Evolutionary conservation across 1,140 invertebrate species (phyloP).

Genomic region (Panagrolaimus sp.): DNA sequence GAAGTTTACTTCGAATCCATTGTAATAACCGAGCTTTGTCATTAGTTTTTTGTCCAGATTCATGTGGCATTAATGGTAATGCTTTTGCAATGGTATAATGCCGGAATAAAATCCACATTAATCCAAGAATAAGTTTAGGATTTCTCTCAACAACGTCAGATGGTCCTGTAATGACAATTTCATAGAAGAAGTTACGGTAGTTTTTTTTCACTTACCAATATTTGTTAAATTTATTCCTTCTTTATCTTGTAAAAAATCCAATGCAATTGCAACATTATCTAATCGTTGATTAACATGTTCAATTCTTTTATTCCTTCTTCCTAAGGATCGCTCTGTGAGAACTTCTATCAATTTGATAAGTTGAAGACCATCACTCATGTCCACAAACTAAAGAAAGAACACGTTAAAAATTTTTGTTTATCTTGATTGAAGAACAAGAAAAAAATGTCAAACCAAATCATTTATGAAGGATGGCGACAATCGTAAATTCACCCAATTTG

Average conservation of each 20-base stretch:
- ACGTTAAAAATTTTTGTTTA: not conserved
- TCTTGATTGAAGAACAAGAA: not conserved
- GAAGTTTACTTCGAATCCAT: constrained; percentile 72
- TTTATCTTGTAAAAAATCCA: constrained; percentile 77
- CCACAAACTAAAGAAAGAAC: constrained; percentile 5
- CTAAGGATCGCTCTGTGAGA: constrained; percentile 73
- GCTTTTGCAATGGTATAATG: constrained; percentile 74
- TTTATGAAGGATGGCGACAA: constrained; percentile 74
- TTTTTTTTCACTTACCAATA: constrained; percentile 65
- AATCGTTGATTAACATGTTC: constrained; percentile 77
- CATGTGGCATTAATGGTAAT: constrained; percentile 15
- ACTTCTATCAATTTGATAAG: constrained; percentile 78
- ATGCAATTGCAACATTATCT: constrained; percentile 81
- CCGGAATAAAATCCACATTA: constrained; percentile 88
- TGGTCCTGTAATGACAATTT: constrained; percentile 62
- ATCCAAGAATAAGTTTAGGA: constrained; percentile 79
- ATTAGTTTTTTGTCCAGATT: constrained; percentile 33
- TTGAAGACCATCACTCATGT: constrained; percentile 73
- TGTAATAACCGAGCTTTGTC: constrained; percentile 67
- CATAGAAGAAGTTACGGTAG: no score
- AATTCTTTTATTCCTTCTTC: constrained; percentile 77
- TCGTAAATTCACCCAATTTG: constrained; percentile 79
- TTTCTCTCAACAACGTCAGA: constrained; percentile 80
- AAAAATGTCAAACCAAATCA: constrained; percentile 63
- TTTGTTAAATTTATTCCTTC: constrained; percentile 84